Percentiles rank a stretch among this genome's conserved stretches.
These are phyloP conservation scores for Oreochromis grahami DNA, from an alignment of 2,797 vertebrate genomes.

Conservation along the genomic window DNA sequence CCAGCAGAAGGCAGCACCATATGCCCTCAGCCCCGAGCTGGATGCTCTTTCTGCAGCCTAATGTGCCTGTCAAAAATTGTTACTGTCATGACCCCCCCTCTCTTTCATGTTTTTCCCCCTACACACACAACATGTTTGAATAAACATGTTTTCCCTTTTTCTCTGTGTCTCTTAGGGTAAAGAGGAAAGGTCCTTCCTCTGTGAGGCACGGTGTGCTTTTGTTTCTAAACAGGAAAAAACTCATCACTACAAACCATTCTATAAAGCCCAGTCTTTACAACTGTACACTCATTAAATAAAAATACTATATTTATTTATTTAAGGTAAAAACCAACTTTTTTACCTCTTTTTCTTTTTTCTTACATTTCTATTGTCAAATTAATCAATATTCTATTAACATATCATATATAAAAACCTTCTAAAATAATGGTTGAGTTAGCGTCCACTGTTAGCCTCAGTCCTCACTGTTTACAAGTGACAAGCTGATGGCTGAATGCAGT, in stretches of 20 bases:
- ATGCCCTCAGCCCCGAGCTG: constrained; percentile 87
- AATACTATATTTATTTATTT: background rate
- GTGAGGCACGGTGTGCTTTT: background rate
- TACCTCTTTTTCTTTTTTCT: background rate
- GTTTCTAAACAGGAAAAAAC: background rate
- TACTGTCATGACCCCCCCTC: constrained; percentile 82
- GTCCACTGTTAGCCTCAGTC: background rate
- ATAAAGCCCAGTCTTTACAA: background rate
- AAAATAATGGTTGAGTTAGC: background rate
- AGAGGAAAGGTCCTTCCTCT: constrained; percentile 30
- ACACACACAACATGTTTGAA: constrained; percentile 70
- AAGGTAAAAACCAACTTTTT: background rate
- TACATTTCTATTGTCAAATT: background rate
- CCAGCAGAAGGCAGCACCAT: constrained; percentile 91
- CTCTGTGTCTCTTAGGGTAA: constrained; percentile 21
- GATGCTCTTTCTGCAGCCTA: constrained; percentile 94
- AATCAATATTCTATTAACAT: background rate
- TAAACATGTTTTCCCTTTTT: constrained; percentile 62
- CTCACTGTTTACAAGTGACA: constrained; percentile 63
- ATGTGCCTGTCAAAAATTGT: constrained; percentile 95
- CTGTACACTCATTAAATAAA: background rate
- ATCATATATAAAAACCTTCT: background rate
- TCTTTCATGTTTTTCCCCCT: constrained; percentile 42
- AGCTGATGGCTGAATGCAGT: constrained; percentile 47
- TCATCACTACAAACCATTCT: background rate